phyloP scores from a whole-genome alignment of 2,113 vertebrate genomes.

The Ceyx melanurus region DNA sequence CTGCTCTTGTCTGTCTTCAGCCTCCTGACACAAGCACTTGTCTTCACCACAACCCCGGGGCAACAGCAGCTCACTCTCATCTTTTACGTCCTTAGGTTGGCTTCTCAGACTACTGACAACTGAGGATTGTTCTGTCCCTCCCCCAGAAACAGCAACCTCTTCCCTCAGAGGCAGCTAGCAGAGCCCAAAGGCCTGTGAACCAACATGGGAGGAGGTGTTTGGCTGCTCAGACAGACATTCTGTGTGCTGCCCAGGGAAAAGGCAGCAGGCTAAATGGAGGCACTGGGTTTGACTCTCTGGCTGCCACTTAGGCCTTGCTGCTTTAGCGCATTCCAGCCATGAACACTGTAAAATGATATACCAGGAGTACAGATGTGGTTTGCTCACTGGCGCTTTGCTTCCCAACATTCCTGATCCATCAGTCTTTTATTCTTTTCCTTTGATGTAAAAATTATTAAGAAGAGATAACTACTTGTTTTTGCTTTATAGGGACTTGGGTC shows the following conservation, averaged over 20 bases:
- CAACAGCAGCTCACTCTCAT: not conserved
- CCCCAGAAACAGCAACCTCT: not conserved
- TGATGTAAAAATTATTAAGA: not conserved
- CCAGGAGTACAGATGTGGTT: conserved; percentile 28
- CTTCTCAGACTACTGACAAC: not conserved
- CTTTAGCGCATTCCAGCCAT: conserved; percentile 39
- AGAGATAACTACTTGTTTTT: not conserved
- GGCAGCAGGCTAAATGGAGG: not conserved
- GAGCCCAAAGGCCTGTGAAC: not conserved
- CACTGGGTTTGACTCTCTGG: not conserved
- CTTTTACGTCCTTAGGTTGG: not conserved
- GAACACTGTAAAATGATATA: conserved; percentile 24
- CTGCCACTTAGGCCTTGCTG: conserved; percentile 7
- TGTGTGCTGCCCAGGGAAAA: not conserved
- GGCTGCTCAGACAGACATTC: not conserved
- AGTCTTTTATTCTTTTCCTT: not conserved
- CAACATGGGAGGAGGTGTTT: accelerated
- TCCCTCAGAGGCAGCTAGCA: not conserved
- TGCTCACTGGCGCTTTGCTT: not conserved
- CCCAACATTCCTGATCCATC: not conserved
- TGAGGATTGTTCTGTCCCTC: not conserved
- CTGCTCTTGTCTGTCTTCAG: not conserved
- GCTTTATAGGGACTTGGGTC: not conserved
- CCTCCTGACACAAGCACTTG: not conserved
- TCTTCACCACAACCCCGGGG: not conserved